These are phyloP conservation scores for Micrasema longulum DNA, from an alignment of 1,140 invertebrate genomes.

Conservation along the genomic window DNA sequence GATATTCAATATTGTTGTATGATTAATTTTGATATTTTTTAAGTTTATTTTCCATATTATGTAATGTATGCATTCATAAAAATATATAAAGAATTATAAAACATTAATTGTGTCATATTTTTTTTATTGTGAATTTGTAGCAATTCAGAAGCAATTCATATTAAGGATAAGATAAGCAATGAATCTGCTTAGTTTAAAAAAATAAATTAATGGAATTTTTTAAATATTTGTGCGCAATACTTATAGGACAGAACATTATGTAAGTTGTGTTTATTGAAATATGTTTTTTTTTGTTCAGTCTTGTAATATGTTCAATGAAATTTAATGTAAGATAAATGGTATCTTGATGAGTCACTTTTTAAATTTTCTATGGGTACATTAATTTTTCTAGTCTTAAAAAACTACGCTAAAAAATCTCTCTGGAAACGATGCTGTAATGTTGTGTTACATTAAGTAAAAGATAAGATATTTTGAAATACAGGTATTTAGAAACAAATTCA, in stretches of 20 bases:
- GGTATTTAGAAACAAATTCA: too few relatives aligned
- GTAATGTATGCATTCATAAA: slow-evolving; percentile 11
- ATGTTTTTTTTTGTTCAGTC: not conserved
- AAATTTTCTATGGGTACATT: not conserved
- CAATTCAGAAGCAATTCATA: too few relatives aligned
- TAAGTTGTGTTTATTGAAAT: not conserved
- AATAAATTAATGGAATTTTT: too few relatives aligned
- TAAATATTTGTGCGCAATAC: too few relatives aligned
- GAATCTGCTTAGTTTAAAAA: too few relatives aligned
- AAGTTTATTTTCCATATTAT: slow-evolving; percentile 23
- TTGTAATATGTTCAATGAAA: not conserved
- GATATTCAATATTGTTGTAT: not conserved
- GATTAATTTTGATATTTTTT: slow-evolving; percentile 1
- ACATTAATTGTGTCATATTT: slow-evolving; percentile 13
- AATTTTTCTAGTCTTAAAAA: too few relatives aligned
- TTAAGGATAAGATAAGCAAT: too few relatives aligned
- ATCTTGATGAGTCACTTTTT: not conserved
- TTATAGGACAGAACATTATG: too few relatives aligned
- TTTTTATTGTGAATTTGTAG: not conserved
- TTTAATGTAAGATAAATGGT: not conserved
- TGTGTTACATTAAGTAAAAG: too few relatives aligned
- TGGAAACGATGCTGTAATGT: too few relatives aligned
- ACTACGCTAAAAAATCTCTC: too few relatives aligned
- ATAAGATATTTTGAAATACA: too few relatives aligned
- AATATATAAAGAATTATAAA: slow-evolving; percentile 15